A percentile compares a stretch with the other conserved stretches of the same genome.
phyloP scores from a whole-genome alignment of 2,113 vertebrate species.

The Rhodinocichla rosea region DNA sequence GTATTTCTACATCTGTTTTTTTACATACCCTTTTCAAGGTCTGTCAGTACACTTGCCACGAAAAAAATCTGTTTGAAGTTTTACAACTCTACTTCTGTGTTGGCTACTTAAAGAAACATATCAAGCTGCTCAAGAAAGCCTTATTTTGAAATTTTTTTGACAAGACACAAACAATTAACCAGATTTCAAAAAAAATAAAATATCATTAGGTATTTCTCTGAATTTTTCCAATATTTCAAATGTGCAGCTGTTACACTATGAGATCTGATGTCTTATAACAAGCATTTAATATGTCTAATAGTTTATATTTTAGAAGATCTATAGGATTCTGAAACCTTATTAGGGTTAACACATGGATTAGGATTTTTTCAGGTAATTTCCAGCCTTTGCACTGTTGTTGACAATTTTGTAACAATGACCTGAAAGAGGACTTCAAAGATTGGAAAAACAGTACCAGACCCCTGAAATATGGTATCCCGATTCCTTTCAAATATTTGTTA shows the following conservation, averaged over 20 bases:
- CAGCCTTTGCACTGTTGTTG: neutral
- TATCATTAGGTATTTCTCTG: neutral
- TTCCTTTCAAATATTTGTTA: neutral
- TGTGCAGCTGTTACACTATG: neutral
- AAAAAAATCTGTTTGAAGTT: neutral
- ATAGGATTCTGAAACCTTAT: neutral
- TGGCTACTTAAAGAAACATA: neutral
- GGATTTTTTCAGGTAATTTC: neutral
- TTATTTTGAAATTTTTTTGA: neutral
- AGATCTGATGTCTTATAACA: neutral
- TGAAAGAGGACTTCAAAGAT: neutral
- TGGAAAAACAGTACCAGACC: neutral
- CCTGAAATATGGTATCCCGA: neutral
- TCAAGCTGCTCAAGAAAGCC: neutral
- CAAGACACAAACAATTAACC: neutral
- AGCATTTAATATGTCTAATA: neutral
- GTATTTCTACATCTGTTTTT: neutral
- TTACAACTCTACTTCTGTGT: neutral
- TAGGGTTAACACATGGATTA: neutral
- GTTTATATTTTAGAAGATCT: neutral
- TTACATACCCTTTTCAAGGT: neutral
- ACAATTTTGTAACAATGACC: neutral
- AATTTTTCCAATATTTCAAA: neutral
- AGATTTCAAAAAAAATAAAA: neutral
- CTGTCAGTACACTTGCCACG: neutral